These are phyloP conservation scores for Nylanderia fulva DNA, from an alignment of 1,140 invertebrate genomes.

Conservation along the genomic window DNA sequence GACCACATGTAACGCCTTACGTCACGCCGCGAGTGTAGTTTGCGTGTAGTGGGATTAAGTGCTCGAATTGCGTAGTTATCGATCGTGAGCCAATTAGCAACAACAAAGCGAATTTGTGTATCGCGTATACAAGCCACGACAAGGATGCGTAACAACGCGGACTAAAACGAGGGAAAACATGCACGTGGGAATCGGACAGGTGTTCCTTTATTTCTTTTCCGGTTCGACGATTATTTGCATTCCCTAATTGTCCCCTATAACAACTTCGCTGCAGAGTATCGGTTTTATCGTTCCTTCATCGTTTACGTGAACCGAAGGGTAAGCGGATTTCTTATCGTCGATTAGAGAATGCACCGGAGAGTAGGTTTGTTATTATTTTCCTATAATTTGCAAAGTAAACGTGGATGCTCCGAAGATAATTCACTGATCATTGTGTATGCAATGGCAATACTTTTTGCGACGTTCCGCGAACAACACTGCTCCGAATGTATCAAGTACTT, in stretches of 20 bases:
- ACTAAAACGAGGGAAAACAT: neutral
- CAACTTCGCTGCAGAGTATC: neutral
- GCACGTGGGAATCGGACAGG: neutral
- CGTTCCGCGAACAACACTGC: neutral
- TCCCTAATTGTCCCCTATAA: slow-evolving; percentile 11
- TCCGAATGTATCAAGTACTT: neutral
- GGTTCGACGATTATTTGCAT: slow-evolving; percentile 7
- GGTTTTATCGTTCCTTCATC: neutral
- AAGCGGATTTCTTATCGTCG: slow-evolving; percentile 15
- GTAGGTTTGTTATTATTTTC: slow-evolving; percentile 38
- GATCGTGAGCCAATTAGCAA: slow-evolving; percentile 52
- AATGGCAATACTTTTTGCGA: neutral
- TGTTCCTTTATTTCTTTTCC: neutral
- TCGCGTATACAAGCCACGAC: neutral
- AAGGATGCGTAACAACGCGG: neutral
- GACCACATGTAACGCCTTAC: slow-evolving; percentile 9
- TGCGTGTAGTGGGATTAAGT: slow-evolving; percentile 25
- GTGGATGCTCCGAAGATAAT: slow-evolving; percentile 11
- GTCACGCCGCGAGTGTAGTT: neutral
- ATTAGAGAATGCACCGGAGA: neutral
- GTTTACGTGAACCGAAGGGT: neutral
- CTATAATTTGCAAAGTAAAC: slow-evolving; percentile 33
- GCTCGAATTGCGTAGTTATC: slow-evolving; percentile 1
- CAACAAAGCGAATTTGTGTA: slow-evolving; percentile 24
- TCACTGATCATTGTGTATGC: neutral